Evolutionary conservation across 2,888 invertebrate genomes (phyloP).

Genomic region (Girardia tigrina): DNA sequence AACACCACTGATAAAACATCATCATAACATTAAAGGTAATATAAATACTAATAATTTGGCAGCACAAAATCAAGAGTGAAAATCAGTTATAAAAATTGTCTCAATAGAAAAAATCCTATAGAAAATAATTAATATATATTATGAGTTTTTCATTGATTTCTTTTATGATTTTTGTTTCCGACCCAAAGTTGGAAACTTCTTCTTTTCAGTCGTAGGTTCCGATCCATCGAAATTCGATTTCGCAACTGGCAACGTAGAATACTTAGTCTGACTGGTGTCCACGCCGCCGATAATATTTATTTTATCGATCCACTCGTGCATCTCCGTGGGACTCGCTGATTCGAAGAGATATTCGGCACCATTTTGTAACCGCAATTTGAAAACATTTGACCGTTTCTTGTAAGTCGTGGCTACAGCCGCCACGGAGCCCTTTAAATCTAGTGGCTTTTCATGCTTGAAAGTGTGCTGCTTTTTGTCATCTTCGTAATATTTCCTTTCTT

Average conservation of each 20-base stretch:
- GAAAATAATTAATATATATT: too few relatives aligned
- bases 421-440: conserved; percentile 70
- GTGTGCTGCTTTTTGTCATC: conserved; percentile 53
- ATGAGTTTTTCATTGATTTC: too few relatives aligned
- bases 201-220: conserved; percentile 8
- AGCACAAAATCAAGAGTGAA: too few relatives aligned
- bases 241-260: conserved; percentile 20
- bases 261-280: neutral
- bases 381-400: conserved; percentile 96
- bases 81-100: too few relatives aligned
- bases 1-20: too few relatives aligned
- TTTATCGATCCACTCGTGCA: conserved; percentile 56
- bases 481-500: conserved; percentile 21
- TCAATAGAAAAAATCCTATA: too few relatives aligned
- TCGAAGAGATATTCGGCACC: conserved; percentile 96
- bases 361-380: conserved; percentile 74
- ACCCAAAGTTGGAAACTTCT: conserved; percentile 32
- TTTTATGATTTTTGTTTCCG: conserved; percentile 26
- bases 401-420: conserved; percentile 84
- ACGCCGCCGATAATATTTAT: conserved; percentile 54
- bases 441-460: conserved; percentile 74
- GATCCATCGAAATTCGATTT: neutral
- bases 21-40: too few relatives aligned
- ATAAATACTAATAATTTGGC: too few relatives aligned
- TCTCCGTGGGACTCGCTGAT: conserved; percentile 65